Percentiles rank a stretch among this genome's conserved stretches.
Evolutionary conservation across 2,888 invertebrate species (phyloP).

Genomic region (Parascotia fuliginaria): DNA sequence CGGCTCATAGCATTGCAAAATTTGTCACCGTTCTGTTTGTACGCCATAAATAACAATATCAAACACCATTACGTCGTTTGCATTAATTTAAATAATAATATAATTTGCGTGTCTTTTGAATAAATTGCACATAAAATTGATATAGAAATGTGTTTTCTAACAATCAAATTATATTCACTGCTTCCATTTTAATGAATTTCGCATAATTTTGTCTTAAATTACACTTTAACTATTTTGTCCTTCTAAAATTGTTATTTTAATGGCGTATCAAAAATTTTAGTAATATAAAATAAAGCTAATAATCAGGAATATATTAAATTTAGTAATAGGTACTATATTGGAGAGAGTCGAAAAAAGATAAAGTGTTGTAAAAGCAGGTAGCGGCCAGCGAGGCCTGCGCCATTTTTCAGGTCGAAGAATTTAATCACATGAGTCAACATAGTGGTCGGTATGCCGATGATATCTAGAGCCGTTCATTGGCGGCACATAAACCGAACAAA

Average conservation of each 20-base stretch:
- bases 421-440: slow-evolving; percentile 78
- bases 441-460: slow-evolving; percentile 75
- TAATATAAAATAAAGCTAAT: too few relatives aligned
- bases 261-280: slow-evolving; percentile 18
- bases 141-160: slow-evolving; percentile 35
- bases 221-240: slow-evolving; percentile 17
- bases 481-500: slow-evolving; percentile 73
- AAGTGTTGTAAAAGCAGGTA: not conserved
- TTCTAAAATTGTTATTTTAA: slow-evolving; percentile 17
- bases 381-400: slow-evolving; percentile 43
- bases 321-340: too few relatives aligned
- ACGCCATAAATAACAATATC: slow-evolving; percentile 42
- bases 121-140: slow-evolving; percentile 36
- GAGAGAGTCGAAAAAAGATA: not conserved
- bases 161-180: slow-evolving; percentile 25
- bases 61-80: slow-evolving; percentile 36
- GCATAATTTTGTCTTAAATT: slow-evolving; percentile 36
- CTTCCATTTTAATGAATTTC: slow-evolving; percentile 31
- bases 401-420: slow-evolving; percentile 72
- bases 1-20: slow-evolving; percentile 56
- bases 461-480: slow-evolving; percentile 73
- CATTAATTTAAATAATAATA: slow-evolving; percentile 42
- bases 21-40: slow-evolving; percentile 57
- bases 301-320: too few relatives aligned
- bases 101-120: slow-evolving; percentile 27